These are phyloP conservation scores for Ariopsis seemanni DNA, from an alignment of 2,113 vertebrate genomes.

Conservation along the genomic window DNA sequence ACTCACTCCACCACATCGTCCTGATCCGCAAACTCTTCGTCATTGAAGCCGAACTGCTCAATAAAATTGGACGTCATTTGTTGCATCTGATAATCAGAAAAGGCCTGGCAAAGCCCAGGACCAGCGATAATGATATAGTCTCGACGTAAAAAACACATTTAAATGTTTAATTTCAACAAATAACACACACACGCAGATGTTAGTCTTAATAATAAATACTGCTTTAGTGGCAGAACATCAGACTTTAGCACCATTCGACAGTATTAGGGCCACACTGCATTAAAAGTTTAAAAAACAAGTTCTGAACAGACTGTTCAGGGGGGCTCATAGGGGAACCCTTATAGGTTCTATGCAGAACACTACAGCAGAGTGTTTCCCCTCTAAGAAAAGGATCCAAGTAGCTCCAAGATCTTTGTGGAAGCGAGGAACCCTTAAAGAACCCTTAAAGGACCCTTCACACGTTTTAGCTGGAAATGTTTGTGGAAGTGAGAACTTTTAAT, in stretches of 20 bases:
- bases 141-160: constrained; percentile 71
- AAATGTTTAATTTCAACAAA: constrained; percentile 58
- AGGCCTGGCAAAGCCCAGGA: constrained; percentile 99
- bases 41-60: constrained; percentile 99
- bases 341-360: neutral
- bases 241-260: neutral
- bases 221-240: too few relatives aligned
- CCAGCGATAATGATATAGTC: constrained; percentile 98
- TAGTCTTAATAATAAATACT: neutral
- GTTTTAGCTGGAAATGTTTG: neutral
- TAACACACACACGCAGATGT: neutral
- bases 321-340: neutral
- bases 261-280: neutral
- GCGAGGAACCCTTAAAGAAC: neutral
- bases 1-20: constrained; percentile 99
- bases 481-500: too few relatives aligned
- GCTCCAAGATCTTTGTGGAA: neutral
- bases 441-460: neutral
- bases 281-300: neutral
- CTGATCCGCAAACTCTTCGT: constrained; percentile 99
- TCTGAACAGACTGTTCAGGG: neutral
- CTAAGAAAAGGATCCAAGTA: neutral
- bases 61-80: constrained; percentile 99
- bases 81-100: constrained; percentile 99
- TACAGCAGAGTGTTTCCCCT: neutral